A percentile compares a stretch with the other conserved stretches of the same genome.
phyloP scores from a whole-genome alignment of 2,888 invertebrate species.

The Hipparchia semele region DNA sequence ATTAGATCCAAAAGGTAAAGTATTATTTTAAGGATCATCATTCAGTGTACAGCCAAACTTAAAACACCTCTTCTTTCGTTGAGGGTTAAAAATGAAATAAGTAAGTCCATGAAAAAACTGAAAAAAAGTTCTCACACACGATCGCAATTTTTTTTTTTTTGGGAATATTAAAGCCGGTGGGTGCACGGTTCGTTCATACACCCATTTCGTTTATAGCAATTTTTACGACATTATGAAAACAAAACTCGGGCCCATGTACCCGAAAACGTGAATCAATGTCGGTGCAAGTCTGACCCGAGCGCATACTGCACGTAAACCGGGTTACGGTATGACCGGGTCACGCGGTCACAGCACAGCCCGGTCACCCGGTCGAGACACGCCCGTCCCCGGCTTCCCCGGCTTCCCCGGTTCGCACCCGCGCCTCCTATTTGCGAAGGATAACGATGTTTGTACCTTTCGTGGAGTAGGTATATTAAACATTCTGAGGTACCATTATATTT shows the following conservation, averaged over 20 bases:
- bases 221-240: conserved; percentile 2
- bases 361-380: conserved; percentile 58
- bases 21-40: too few species aligned
- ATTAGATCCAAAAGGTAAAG: too few species aligned
- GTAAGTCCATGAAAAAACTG: too few species aligned
- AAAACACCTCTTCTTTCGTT: too few species aligned
- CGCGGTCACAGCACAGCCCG: conserved; percentile 59
- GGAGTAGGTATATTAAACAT: too few species aligned
- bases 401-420: not conserved
- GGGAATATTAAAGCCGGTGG: too few species aligned
- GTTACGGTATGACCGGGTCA: conserved; percentile 71
- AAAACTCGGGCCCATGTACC: conserved; percentile 3
- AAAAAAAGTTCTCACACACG: too few species aligned
- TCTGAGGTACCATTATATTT: conserved; percentile 1
- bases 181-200: too few species aligned
- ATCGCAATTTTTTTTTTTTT: too few species aligned
- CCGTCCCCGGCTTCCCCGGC: conserved; percentile 42
- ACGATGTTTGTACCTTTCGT: conserved; percentile 14
- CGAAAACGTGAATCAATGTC: conserved; percentile 59
- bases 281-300: conserved; percentile 55
- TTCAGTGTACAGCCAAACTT: too few species aligned
- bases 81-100: too few species aligned
- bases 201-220: not conserved
- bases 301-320: conserved; percentile 60
- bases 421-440: conserved; percentile 25